phyloP scores from a whole-genome alignment of 2,888 invertebrate species.

The Dione juno region DNA sequence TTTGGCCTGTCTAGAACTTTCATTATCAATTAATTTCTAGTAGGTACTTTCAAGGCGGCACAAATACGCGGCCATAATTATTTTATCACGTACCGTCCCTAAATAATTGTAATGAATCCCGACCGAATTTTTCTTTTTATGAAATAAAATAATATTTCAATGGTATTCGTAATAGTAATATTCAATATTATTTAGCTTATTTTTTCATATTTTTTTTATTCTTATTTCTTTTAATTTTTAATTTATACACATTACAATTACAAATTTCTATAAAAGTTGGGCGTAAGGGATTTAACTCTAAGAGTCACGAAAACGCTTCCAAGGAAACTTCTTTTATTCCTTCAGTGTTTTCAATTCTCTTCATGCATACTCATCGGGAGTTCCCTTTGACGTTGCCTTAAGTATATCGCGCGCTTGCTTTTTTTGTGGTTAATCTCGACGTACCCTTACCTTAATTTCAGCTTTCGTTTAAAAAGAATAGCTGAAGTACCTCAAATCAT shows the following conservation, averaged over 20 bases:
- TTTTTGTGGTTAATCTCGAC: constrained; percentile 20
- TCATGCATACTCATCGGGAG: constrained; percentile 24
- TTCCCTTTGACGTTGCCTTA: constrained; percentile 16
- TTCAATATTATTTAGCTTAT: too few species aligned
- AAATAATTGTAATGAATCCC: too few species aligned
- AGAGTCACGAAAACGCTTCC: constrained; percentile 3
- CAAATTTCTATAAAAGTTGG: background rate
- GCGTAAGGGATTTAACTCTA: background rate
- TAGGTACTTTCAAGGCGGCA: too few species aligned
- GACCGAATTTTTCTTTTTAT: too few species aligned
- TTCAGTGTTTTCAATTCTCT: constrained; percentile 22
- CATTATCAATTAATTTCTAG: too few species aligned
- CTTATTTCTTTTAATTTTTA: too few species aligned
- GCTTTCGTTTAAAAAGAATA: constrained; percentile 10
- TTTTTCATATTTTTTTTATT: too few species aligned
- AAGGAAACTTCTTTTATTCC: constrained; percentile 21
- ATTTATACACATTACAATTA: background rate
- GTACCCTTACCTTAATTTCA: constrained; percentile 17
- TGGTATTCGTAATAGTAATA: too few species aligned
- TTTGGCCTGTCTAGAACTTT: too few species aligned
- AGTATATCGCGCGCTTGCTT: constrained; percentile 16
- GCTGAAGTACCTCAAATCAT: constrained; percentile 1
- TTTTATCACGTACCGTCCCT: too few species aligned
- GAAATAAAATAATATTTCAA: too few species aligned
- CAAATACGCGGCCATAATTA: too few species aligned